A percentile compares a stretch with the other conserved stretches of the same genome.
Conservation (phyloP, 2,113 vertebrate genomes). For the Pavo muticus region DNA sequence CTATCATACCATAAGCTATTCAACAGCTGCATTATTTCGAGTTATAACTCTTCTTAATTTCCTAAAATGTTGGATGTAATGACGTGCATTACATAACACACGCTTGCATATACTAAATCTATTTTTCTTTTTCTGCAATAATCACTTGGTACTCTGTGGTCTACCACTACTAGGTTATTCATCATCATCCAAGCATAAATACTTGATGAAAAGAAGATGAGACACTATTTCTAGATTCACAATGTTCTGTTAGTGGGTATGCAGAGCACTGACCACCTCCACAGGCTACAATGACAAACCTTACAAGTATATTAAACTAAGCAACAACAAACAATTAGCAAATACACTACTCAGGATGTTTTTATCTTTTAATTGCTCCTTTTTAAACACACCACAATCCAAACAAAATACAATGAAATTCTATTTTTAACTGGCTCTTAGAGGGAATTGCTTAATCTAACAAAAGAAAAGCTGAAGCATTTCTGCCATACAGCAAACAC, state of each 20-base stretch:
- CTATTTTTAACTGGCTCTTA: not conserved
- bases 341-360: not conserved
- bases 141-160: not conserved
- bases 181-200: not conserved
- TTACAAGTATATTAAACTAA: not conserved
- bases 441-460: not conserved
- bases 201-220: constrained; percentile 20
- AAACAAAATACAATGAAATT: constrained; percentile 12
- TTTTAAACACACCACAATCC: not conserved
- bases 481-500: not conserved
- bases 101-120: not conserved
- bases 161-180: not conserved
- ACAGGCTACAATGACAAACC: not conserved
- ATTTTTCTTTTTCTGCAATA: not conserved
- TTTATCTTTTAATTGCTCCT: not conserved
- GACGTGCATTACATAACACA: not conserved
- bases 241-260: not conserved
- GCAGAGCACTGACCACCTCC: not conserved
- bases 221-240: not conserved
- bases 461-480: not conserved
- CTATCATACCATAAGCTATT: not conserved
- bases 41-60: not conserved
- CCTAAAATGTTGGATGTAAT: not conserved
- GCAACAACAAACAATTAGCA: not conserved
- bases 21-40: not conserved